Percentiles rank a stretch among this genome's conserved stretches.
phyloP scores from a whole-genome alignment of 2,797 vertebrate species.

The Neostethus bicornis region DNA sequence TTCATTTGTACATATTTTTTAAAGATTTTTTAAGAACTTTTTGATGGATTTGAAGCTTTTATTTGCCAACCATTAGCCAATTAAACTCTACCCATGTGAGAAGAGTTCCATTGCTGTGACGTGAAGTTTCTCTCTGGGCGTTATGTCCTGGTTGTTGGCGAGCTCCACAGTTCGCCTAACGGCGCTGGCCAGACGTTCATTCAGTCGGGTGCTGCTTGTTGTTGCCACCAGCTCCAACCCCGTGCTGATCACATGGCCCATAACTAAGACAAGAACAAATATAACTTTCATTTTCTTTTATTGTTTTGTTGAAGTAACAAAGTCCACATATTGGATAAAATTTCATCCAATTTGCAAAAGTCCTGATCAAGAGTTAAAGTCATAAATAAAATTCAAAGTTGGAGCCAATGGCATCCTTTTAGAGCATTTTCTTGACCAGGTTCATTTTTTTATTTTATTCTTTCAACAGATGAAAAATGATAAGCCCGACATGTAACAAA shows the following conservation, averaged over 20 bases:
- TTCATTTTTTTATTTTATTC: too few relatives aligned
- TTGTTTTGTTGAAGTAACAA: background rate
- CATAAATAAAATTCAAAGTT: background rate
- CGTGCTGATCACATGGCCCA: slow-evolving; percentile 89
- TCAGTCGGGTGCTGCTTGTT: slow-evolving; percentile 74
- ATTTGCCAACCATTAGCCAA: too few relatives aligned
- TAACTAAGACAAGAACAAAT: slow-evolving; percentile 74
- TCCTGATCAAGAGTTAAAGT: background rate
- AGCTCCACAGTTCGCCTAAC: slow-evolving; percentile 81
- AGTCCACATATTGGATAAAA: background rate
- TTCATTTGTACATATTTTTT: too few relatives aligned
- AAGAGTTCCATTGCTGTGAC: slow-evolving; percentile 86
- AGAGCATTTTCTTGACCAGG: too few relatives aligned
- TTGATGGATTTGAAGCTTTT: too few relatives aligned
- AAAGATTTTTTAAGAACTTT: too few relatives aligned
- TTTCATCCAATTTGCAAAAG: slow-evolving; percentile 8
- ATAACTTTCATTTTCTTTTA: slow-evolving; percentile 7
- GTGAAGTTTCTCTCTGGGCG: slow-evolving; percentile 85
- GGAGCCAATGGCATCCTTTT: too few relatives aligned
- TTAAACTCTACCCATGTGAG: slow-evolving; percentile 87
- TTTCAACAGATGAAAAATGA: too few relatives aligned
- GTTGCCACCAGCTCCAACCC: slow-evolving; percentile 86
- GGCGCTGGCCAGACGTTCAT: slow-evolving; percentile 78
- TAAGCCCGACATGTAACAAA: too few relatives aligned
- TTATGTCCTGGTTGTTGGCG: slow-evolving; percentile 81